These are phyloP conservation scores for Colletes collaris DNA, from an alignment of 2,888 invertebrate genomes.

Conservation along the genomic window DNA sequence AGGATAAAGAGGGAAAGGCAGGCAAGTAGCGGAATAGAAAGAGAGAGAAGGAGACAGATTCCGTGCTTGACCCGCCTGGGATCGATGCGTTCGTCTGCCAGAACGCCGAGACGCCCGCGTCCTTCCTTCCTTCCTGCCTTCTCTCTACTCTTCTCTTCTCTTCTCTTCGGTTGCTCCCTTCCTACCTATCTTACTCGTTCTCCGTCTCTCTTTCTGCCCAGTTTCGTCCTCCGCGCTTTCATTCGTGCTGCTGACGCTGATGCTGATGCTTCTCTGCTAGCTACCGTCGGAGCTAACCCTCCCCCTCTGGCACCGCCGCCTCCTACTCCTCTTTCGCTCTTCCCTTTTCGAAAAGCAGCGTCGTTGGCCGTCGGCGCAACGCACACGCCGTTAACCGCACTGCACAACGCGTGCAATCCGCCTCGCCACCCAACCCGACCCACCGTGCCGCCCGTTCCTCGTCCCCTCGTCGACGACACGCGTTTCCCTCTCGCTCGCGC, in stretches of 20 bases:
- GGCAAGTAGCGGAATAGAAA: constrained; percentile 50
- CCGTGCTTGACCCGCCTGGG: constrained; percentile 83
- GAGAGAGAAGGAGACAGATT: constrained; percentile 76
- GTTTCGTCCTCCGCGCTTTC: constrained; percentile 66
- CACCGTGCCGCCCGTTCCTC: constrained; percentile 45
- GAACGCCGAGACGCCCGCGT: constrained; percentile 82
- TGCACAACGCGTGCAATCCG: constrained; percentile 80
- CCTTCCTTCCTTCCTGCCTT: constrained; percentile 76
- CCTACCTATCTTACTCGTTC: constrained; percentile 51
- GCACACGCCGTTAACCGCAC: constrained; percentile 81
- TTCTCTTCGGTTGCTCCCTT: constrained; percentile 48
- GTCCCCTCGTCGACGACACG: constrained; percentile 54
- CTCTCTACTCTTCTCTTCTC: constrained; percentile 38
- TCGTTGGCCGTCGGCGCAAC: constrained; percentile 80
- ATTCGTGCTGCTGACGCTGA: constrained; percentile 70
- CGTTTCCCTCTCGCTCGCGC: constrained; percentile 51
- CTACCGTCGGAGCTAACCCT: constrained; percentile 64
- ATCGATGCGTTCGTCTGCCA: constrained; percentile 84
- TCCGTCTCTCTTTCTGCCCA: constrained; percentile 56
- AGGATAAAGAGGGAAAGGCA: constrained; percentile 56
- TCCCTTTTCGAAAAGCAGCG: constrained; percentile 76
- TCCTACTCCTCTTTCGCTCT: constrained; percentile 69
- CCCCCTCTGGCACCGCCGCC: constrained; percentile 44
- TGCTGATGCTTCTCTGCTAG: constrained; percentile 67
- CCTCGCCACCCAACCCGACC: constrained; percentile 62